Conservation (phyloP, 2,797 vertebrate species). For the Galaxias olidus region DNA sequence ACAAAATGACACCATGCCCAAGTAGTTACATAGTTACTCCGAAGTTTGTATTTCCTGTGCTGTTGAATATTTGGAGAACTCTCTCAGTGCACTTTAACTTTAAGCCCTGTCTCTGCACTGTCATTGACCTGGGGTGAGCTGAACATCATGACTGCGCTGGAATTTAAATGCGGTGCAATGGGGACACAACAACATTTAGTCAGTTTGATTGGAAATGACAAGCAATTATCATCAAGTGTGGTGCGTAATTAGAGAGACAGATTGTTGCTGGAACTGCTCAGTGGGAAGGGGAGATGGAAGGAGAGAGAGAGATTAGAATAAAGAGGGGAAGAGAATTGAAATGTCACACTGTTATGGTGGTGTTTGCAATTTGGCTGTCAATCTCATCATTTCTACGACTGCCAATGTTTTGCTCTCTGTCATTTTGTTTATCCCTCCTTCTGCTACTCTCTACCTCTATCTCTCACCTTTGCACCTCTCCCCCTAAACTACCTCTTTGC, state of each 20-base stretch:
- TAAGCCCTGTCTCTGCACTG: too few species aligned
- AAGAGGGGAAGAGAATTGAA: background rate
- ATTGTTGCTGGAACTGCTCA: background rate
- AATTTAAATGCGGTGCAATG: constrained; percentile 35
- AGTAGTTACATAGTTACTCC: too few species aligned
- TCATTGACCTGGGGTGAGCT: too few species aligned
- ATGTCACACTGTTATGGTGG: background rate
- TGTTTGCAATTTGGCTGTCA: background rate
- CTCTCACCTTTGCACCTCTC: background rate
- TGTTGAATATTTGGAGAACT: too few species aligned
- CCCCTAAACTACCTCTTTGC: background rate
- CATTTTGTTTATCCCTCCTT: constrained; percentile 5
- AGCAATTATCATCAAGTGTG: constrained; percentile 68
- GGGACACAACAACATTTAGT: constrained; percentile 54
- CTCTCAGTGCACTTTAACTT: too few species aligned
- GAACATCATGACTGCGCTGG: too few species aligned
- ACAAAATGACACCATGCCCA: too few species aligned
- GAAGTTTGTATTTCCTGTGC: too few species aligned
- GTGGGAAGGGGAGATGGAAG: background rate
- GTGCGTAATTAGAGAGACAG: constrained; percentile 10
- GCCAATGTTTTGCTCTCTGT: background rate
- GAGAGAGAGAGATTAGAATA: background rate
- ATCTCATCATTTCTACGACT: background rate
- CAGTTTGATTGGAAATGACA: constrained; percentile 63
- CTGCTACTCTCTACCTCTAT: constrained; percentile 12